A percentile compares a stretch with the other conserved stretches of the same genome.
Evolutionary conservation across 2,888 invertebrate species (phyloP).

Genomic region (Lamellibrachia columna): DNA sequence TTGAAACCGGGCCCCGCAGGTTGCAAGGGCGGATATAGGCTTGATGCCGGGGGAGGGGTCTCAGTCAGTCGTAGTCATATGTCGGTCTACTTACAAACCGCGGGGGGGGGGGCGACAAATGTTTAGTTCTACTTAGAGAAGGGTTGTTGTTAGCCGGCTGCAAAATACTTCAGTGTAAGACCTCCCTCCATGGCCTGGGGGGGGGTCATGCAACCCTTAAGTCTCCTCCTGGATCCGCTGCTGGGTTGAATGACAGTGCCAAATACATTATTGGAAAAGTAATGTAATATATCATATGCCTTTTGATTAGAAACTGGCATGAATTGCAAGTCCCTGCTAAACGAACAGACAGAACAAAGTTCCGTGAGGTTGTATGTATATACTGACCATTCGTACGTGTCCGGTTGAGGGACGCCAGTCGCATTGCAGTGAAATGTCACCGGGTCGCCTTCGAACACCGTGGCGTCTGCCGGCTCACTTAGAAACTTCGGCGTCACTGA

Average conservation of each 20-base stretch:
- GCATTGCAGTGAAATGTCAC: background rate
- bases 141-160: no score
- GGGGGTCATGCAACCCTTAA: no score
- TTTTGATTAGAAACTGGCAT: background rate
- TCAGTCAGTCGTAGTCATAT: no score
- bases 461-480: background rate
- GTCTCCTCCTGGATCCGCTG: no score
- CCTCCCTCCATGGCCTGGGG: background rate
- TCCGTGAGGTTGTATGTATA: background rate
- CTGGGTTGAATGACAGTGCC: no score
- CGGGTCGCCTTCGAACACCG: background rate
- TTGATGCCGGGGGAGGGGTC: no score
- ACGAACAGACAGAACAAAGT: background rate
- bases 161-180: no score
- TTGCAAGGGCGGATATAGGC: no score
- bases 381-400: background rate
- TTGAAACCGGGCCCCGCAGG: no score
- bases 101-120: no score
- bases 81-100: no score
- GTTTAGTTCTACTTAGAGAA: no score
- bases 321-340: background rate
- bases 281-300: background rate
- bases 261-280: background rate
- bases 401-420: background rate
- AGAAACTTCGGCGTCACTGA: conserved; percentile 12